These are phyloP conservation scores for Ormyrus rosae DNA, from an alignment of 2,888 invertebrate species.

Conservation along the genomic window DNA sequence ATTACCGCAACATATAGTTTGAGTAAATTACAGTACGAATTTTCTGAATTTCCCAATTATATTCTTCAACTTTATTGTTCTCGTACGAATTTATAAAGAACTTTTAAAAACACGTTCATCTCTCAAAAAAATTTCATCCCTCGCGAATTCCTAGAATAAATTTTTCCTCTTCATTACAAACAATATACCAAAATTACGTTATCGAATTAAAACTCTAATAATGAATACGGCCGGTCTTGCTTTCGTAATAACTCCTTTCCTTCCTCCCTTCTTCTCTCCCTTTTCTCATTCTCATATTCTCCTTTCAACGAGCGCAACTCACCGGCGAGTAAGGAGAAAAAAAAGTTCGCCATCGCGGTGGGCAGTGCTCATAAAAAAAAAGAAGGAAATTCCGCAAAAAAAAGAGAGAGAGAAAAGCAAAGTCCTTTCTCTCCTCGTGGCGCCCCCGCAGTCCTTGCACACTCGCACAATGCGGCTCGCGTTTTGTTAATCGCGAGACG, in stretches of 20 bases:
- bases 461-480: background rate
- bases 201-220: slow-evolving; percentile 48
- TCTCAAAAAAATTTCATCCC: too few relatives aligned
- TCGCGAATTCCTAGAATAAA: background rate
- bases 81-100: too few relatives aligned
- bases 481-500: slow-evolving; percentile 22
- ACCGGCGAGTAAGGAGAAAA: slow-evolving; percentile 35
- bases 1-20: too few relatives aligned
- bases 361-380: background rate
- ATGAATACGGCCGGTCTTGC: slow-evolving; percentile 24
- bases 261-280: background rate
- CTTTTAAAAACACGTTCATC: too few relatives aligned
- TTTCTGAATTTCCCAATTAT: too few relatives aligned
- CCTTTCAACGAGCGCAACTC: background rate
- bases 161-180: background rate
- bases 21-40: too few relatives aligned
- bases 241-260: slow-evolving; percentile 24
- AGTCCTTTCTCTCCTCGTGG: slow-evolving; percentile 30
- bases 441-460: slow-evolving; percentile 6
- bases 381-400: background rate
- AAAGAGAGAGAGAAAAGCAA: slow-evolving; percentile 6
- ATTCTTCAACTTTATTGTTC: too few relatives aligned
- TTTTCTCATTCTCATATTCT: slow-evolving; percentile 18
- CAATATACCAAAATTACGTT: slow-evolving; percentile 28
- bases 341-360: slow-evolving; percentile 31